Evolutionary conservation across 2,888 invertebrate species (phyloP), one percentile per base, ranked within the genome.

Genomic region (Perdita meconis): DNA sequence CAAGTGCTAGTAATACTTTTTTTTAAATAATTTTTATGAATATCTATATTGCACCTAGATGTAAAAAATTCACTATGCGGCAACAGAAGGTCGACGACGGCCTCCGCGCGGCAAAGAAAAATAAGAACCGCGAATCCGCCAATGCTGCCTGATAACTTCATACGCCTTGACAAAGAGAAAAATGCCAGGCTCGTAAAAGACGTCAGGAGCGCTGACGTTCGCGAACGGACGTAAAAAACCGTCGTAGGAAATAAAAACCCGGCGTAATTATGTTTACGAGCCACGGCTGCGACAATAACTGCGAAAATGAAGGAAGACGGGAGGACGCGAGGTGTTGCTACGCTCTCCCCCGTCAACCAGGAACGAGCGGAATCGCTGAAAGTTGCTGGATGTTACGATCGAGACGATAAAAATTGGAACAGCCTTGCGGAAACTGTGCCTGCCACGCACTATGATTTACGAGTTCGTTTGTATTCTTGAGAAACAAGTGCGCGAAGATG

Each of bases 221-320:
- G 69, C n/a, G 51, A 44, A 12, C 60, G 78, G 40, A 64, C 68
- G 78, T 76, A 79, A 79, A 76, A 70, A 64, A 59, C 42, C 30
- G 40, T 30, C 61, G 53, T 61, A n/a, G 63, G 66, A 81, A 81
- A 85, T 85, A 85, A 85, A 85, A 85, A 80, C 83, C 51, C 13
- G 57, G 75, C 75, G 78, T 88, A 89, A 90, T 90, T 90, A 88
- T 85, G 82, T 89, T 90, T 89, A 88, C 86, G 89, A 89, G 86
- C 80, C 73, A 79, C 73, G 77, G 80, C 79, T 78, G 87, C 81
- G 86, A 88, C 88, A 88, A 86, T 88, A 88, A 90, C 83, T 80
- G 81, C 79, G 70, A 82, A 72, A 78, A 80, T 71, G 57, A 72
- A 57, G 75, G 56, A 61, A 64, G 30, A 30, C 30, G 74, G 47